phyloP scores from a whole-genome alignment of 2,888 invertebrate genomes.

The Mechanitis mazaeus region DNA sequence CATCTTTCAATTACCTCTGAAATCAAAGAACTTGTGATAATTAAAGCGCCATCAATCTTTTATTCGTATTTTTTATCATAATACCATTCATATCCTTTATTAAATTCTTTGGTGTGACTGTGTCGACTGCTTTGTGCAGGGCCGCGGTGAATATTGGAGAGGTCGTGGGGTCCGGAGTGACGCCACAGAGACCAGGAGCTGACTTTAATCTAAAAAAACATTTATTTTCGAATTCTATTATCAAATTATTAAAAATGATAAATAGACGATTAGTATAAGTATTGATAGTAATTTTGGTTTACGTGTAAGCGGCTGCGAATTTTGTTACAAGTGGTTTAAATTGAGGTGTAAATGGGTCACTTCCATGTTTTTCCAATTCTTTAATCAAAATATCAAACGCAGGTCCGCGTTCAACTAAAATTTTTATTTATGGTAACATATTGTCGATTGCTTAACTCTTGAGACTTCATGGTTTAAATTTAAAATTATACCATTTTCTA shows the following conservation, averaged over 20 bases:
- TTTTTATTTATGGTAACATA: slow-evolving; percentile 16
- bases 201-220: slow-evolving; percentile 43
- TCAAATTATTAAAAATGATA: background rate
- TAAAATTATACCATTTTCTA: background rate
- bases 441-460: background rate
- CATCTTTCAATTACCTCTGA: slow-evolving; percentile 47
- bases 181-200: slow-evolving; percentile 49
- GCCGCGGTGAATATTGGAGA: slow-evolving; percentile 35
- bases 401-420: slow-evolving; percentile 54
- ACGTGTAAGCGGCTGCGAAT: slow-evolving; percentile 48
- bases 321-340: slow-evolving; percentile 36
- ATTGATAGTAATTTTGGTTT: slow-evolving; percentile 23
- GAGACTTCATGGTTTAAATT: background rate
- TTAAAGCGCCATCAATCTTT: background rate
- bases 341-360: slow-evolving; percentile 41
- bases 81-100: slow-evolving; percentile 47
- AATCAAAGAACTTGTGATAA: slow-evolving; percentile 28
- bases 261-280: background rate
- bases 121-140: slow-evolving; percentile 44
- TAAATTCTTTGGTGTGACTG: slow-evolving; percentile 40
- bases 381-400: slow-evolving; percentile 54
- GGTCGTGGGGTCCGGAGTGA: slow-evolving; percentile 39
- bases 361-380: slow-evolving; percentile 41
- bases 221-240: background rate
- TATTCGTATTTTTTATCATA: background rate